Evolutionary conservation across 2,888 invertebrate genomes (phyloP).

Genomic region (Villa cingulata): DNA sequence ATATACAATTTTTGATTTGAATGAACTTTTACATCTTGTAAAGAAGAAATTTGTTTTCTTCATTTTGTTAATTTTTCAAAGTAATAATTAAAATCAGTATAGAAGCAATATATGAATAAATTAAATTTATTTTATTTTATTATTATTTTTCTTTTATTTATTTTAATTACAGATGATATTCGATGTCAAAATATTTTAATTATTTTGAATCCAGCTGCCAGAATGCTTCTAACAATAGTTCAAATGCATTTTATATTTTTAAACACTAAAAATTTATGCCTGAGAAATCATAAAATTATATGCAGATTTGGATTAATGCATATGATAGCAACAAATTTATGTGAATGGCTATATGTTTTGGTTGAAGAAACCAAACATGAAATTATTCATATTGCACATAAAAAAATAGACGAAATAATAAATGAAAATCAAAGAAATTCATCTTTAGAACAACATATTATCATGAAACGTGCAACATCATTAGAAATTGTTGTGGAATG

Average conservation of each 20-base stretch:
- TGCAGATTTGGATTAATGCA: constrained; percentile 80
- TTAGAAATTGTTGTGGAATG: constrained; percentile 27
- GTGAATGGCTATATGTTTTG: constrained; percentile 72
- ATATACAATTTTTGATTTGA: too few species aligned
- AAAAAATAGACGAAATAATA: not conserved
- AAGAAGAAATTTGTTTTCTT: not conserved
- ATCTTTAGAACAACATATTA: not conserved
- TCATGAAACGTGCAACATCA: constrained; percentile 10
- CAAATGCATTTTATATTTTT: constrained; percentile 84
- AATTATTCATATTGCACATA: constrained; percentile 49
- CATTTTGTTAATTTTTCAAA: not conserved
- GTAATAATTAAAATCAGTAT: not conserved
- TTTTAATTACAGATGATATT: constrained; percentile 27
- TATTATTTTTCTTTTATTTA: not conserved
- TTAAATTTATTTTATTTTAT: not conserved
- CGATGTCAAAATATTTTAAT: constrained; percentile 43
- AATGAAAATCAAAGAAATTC: not conserved
- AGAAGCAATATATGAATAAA: not conserved
- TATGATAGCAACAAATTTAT: constrained; percentile 75
- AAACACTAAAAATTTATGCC: constrained; percentile 54
- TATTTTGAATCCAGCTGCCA: constrained; percentile 58
- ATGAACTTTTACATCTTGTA: too few species aligned
- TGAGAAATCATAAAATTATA: constrained; percentile 46
- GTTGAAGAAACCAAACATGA: constrained; percentile 72
- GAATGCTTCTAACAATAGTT: constrained; percentile 63